Evolutionary conservation across 2,888 invertebrate genomes (phyloP), one percentile per base, ranked within the genome.

Genomic region (Cantharis rustica): DNA sequence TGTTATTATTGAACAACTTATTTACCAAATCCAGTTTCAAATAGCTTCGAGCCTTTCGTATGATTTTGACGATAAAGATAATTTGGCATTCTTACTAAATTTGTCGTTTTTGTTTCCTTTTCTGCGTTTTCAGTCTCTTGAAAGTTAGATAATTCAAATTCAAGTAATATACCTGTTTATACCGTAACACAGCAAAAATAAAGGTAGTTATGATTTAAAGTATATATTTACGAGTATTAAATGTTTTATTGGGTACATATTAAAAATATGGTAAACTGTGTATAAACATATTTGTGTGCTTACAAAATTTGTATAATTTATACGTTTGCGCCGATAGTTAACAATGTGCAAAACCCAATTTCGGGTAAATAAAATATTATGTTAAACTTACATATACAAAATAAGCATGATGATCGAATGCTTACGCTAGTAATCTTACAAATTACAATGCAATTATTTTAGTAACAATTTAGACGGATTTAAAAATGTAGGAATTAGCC

Each of bases 211-310:
- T 66, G 64, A 66, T 66, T 66, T 66, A 66, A 66, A 66, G 23
- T 64, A 74, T 71, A 63, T 77, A 74, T 77, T 75, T 75, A 75
- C 70, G 76, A 79, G 76, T 79, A 79, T 79, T 79, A 76, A 79
- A 79, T 73, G 72, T 78, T 76, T 78, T 76, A 73, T 75, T 75
- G 73, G 72, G 72, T 75, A 73, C 74, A 85, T 86, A 84, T 84
- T 87, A 87, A 88, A 88, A 88, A 88, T 88, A 87, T 87, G 86
- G 86, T 87, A 88, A 87, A 87, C 84, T 83, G 88, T 87, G 88
- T 87, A 87, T 87, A 88, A 88, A 87, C 87, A 87, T 87, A 88
- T 86, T 78, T 84, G 86, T 87, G 87, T 87, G 87, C 87, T 86
- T 87, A 87, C 86, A 87, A 87, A 87, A 87, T 80, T 80, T 81